Evolutionary conservation across 1,140 invertebrate genomes (phyloP).

Genomic region (Lasaia peninsularis): DNA sequence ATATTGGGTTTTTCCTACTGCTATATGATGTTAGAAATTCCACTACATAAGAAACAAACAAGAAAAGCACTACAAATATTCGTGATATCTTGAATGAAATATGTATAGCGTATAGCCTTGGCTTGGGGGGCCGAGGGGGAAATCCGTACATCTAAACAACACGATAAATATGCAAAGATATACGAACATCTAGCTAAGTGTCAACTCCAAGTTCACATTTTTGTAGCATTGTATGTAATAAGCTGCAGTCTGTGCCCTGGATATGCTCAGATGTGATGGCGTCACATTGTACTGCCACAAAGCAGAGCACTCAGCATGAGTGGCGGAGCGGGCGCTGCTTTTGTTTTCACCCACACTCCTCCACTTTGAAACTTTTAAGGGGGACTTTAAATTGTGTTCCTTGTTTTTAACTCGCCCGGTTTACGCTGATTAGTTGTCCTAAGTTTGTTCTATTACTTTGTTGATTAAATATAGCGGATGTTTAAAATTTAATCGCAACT

Average conservation of each 20-base stretch:
- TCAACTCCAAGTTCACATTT: slow-evolving; percentile 8
- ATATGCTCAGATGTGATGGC: slow-evolving; percentile 38
- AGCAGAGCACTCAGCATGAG: slow-evolving; percentile 73
- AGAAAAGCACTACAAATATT: no score
- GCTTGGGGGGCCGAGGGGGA: no score
- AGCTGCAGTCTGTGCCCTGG: slow-evolving; percentile 21
- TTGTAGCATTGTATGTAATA: slow-evolving; percentile 20
- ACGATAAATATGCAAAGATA: neutral
- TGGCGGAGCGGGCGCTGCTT: slow-evolving; percentile 62
- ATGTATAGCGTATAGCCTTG: no score
- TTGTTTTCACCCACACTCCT: slow-evolving; percentile 72
- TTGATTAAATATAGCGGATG: neutral
- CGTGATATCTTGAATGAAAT: no score
- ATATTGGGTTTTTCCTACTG: no score
- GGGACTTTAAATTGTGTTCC: slow-evolving; percentile 65
- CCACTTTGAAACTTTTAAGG: slow-evolving; percentile 69
- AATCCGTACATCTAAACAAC: neutral
- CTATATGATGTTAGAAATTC: no score
- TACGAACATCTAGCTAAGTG: neutral
- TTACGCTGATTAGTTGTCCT: slow-evolving; percentile 51
- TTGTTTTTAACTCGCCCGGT: slow-evolving; percentile 50
- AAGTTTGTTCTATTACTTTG: slow-evolving; percentile 4
- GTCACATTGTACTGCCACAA: slow-evolving; percentile 69
- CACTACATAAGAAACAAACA: no score
- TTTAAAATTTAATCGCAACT: neutral